Evolutionary conservation across 37 sponge, comb jelly and placozoan species (phyloP), one percentile per base, ranked within the genome.

Genomic region (Lycopodina hypogea): DNA sequence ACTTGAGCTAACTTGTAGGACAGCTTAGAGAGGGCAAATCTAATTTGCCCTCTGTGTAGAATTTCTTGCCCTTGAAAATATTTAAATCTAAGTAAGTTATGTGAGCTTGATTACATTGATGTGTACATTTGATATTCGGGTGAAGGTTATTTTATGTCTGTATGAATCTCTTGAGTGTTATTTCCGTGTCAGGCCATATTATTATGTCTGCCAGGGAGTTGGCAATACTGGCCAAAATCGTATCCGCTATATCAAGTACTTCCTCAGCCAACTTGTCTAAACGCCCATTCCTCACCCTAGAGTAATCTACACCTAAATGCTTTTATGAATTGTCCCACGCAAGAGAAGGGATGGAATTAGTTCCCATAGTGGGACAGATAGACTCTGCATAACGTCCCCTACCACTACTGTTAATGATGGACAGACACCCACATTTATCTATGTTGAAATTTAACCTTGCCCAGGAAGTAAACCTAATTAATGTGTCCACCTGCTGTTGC

Each of bases 151-250:
- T n/a, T n/a, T n/a, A n/a, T n/a, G n/a, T n/a, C n/a, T n/a, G n/a
- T n/a, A n/a, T n/a, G n/a, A n/a, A n/a, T n/a, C n/a, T n/a, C n/a
- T n/a, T n/a, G n/a, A n/a, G n/a, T n/a, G n/a, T n/a, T n/a, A n/a
- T n/a, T n/a, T n/a, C n/a, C n/a, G n/a, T n/a, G n/a, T n/a, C n/a
- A n/a, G n/a, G n/a, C n/a, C n/a, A 80, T 75, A 69, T 81, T 81
- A 68, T 86, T 76, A 18, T 55, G 80, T 86, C 50, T 86, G 87
- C 87, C 87, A 86, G 50, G 80, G 81, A 37, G 81, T 56, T 23
- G 80, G 71, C 0, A 11, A n/a, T 29, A 26, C 61, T 60, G 45
- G 30, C 15, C 22, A 21, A 0, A 24, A 84, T 78, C 24, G 19
- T 40, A 24, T 57, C 36, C 2, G 53, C 32, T 22, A 21, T 51